These are phyloP conservation scores for Empis livida DNA, from an alignment of 2,888 invertebrate species.

Conservation along the genomic window DNA sequence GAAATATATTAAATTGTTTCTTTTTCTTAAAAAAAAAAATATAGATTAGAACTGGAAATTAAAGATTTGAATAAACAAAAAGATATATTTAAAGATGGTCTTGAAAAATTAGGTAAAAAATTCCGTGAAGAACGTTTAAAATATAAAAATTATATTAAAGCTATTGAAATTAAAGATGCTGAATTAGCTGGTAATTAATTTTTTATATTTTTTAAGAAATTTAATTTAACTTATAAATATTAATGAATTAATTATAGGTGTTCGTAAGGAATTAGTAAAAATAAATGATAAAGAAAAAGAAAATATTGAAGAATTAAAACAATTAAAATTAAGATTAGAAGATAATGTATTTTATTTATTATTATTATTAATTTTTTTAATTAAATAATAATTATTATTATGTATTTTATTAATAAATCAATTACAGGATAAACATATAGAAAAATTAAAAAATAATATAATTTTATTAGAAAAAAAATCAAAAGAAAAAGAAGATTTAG, in stretches of 20 bases:
- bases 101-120: conserved; percentile 27
- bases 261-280: conserved; percentile 24
- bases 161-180: conserved; percentile 24
- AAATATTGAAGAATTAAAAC: conserved; percentile 23
- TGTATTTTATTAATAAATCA: too few relatives aligned
- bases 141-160: conserved; percentile 25
- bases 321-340: conserved; percentile 21
- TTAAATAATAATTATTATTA: neutral
- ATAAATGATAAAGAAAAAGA: conserved; percentile 17
- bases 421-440: neutral
- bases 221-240: too few relatives aligned
- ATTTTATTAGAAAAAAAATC: conserved; percentile 26
- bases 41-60: conserved; percentile 26
- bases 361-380: neutral
- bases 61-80: conserved; percentile 28
- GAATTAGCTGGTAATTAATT: conserved; percentile 26
- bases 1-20: too few relatives aligned
- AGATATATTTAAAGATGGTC: conserved; percentile 24
- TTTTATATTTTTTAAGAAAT: too few relatives aligned
- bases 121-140: conserved; percentile 25
- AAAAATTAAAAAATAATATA: conserved; percentile 25
- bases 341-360: conserved; percentile 21
- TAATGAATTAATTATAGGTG: too few relatives aligned
- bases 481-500: conserved; percentile 21
- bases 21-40: too few relatives aligned